Base-by-base conservation (phyloP, 2,888 invertebrate species). In the Thysanoteuthis rhombus region DNA sequence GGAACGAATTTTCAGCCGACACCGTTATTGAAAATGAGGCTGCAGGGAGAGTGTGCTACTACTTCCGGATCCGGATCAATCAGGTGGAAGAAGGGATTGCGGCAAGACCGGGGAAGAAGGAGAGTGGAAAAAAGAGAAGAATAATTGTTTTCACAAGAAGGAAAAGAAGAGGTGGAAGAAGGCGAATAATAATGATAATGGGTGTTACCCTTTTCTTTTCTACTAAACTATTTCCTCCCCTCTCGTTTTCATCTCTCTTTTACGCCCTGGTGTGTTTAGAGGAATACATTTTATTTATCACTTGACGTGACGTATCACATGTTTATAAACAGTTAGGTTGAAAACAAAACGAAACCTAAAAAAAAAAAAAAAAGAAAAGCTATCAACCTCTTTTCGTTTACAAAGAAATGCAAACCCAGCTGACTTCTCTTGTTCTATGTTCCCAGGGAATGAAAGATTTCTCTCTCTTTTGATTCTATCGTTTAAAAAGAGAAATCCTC, bases 81-180 rank as follows among this genome's bases (percentile, higher is more conserved):
- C 75, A 75, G n/a, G n/a, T 75, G n/a, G n/a, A n/a, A 75, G 75
- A n/a, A 75, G 75, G 36, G n/a, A 75, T 75, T 75, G n/a, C n/a
- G 36, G n/a, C 75, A 75, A 12, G n/a, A 19, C n/a, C 75, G 75
- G 19, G 19, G 75, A 75, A n/a, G n/a, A n/a, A n/a, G n/a, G n/a
- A 36, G 16, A n/a, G 36, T n/a, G 36, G 12, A 75, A 75, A 75
- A 36, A 75, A n/a, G 75, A 75, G 75, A 10, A 75, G 12, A 75
- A 75, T 75, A n/a, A 75, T 75, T 75, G n/a, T n/a, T 75, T n/a
- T n/a, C 75, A 75, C n/a, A 75, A 75, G 75, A n/a, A 75, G n/a
- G 16, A n/a, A 75, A n/a, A 75, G n/a, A 75, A 28, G 28, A 58
- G 25, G 32, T 32, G 75, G 75, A 75, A 10, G 75, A 75, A n/a